Evolutionary conservation across 2,888 invertebrate species (phyloP).

Genomic region (Drosophila colorata): DNA sequence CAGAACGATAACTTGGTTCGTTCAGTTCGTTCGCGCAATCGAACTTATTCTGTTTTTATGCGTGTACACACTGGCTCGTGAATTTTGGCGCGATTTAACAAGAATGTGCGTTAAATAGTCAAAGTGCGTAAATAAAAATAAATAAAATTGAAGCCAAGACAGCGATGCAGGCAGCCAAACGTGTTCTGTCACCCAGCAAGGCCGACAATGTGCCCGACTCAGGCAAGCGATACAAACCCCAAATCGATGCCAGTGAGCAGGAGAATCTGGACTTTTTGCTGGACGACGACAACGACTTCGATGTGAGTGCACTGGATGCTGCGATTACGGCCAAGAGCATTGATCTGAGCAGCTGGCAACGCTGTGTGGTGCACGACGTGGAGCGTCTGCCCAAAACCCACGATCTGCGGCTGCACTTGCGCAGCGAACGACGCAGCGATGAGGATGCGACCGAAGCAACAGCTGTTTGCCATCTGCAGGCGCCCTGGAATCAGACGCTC

Average conservation of each 20-base stretch:
- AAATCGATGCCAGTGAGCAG: constrained; percentile 13
- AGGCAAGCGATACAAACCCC: constrained; percentile 53
- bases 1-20: neutral
- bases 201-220: constrained; percentile 24
- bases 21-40: neutral
- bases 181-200: constrained; percentile 66
- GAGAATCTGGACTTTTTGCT: constrained; percentile 74
- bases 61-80: constrained; percentile 28
- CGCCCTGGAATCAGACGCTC: constrained; percentile 81
- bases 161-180: constrained; percentile 46
- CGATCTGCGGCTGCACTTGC: constrained; percentile 71
- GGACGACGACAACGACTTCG: constrained; percentile 72
- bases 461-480: constrained; percentile 73
- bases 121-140: neutral
- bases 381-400: constrained; percentile 67
- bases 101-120: constrained; percentile 23
- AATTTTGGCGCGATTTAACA: constrained; percentile 43
- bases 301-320: constrained; percentile 48
- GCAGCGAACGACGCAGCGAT: no score
- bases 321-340: constrained; percentile 47
- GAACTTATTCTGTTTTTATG: neutral
- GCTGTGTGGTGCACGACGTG: constrained; percentile 80
- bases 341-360: constrained; percentile 82
- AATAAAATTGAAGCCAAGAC: neutral
- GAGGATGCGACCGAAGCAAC: constrained; percentile 22